These are phyloP conservation scores for Drosophila arizonae DNA, from an alignment of 1,140 invertebrate species.

Conservation along the genomic window DNA sequence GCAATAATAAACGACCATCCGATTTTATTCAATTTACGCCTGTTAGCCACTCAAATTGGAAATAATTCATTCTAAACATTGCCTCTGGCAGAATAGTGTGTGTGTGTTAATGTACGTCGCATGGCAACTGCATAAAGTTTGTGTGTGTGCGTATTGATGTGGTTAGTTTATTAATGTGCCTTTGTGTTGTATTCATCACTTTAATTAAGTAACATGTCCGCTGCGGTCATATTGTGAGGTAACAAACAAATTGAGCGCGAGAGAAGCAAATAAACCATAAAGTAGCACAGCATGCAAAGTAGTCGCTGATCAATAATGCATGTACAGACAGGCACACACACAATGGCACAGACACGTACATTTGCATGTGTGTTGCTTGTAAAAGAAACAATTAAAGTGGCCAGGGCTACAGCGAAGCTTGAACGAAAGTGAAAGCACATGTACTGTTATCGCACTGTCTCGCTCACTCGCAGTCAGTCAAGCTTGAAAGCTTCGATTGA, in stretches of 20 bases:
- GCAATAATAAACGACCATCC: slow-evolving; percentile 48
- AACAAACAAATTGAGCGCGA: slow-evolving; percentile 51
- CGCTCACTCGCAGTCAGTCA: slow-evolving; percentile 29
- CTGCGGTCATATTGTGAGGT: slow-evolving; percentile 67
- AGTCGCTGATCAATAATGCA: slow-evolving; percentile 36
- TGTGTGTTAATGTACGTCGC: slow-evolving; percentile 17
- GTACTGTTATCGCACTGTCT: slow-evolving; percentile 22
- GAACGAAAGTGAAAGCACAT: slow-evolving; percentile 63
- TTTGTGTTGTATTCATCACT: slow-evolving; percentile 37
- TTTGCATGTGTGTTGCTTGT: not conserved
- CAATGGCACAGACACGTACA: not conserved
- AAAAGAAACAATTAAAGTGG: slow-evolving; percentile 24
- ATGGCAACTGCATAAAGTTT: not conserved
- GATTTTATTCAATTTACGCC: slow-evolving; percentile 48
- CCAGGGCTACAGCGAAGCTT: slow-evolving; percentile 19
- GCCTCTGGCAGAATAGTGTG: slow-evolving; percentile 27
- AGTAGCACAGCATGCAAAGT: slow-evolving; percentile 63
- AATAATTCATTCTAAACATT: slow-evolving; percentile 25
- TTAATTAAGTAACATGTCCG: slow-evolving; percentile 68
- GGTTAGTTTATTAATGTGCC: slow-evolving; percentile 11
- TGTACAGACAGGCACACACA: slow-evolving; percentile 1
- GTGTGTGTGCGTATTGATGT: slow-evolving; percentile 18
- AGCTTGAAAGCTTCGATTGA: slow-evolving; percentile 67
- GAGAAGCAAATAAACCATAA: slow-evolving; percentile 47
- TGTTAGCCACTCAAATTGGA: slow-evolving; percentile 52